Base-by-base conservation (phyloP, 2,797 vertebrate species). In the Eleutherodactylus coqui region DNA sequence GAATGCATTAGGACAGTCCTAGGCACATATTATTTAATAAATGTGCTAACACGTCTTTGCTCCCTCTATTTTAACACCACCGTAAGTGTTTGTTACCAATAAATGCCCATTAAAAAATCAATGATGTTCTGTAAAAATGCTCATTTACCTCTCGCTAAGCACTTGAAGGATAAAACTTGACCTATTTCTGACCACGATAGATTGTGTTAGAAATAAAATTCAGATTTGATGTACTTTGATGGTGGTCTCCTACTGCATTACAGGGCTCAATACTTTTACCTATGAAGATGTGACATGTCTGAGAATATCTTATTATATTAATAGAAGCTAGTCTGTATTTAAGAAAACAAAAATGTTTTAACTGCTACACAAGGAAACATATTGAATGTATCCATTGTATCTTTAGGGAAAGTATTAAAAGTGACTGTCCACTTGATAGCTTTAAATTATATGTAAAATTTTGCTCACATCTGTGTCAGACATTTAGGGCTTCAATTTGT, bases 81-180 rank as follows among this genome's bases (percentile, higher is more conserved):
- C 19, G 38, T 7, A 3, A 38, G 19, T 21, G 17, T 38, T 69
- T 69, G 64, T 38, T 38, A 69, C 34, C 34, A 38, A 38, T 38
- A 69, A 38, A 69, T 69, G 64, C 1, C 64, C 34, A 69, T 69
- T 69, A 69, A 69, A 21, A 38, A 69, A 69, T 69, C 64, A 24
- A 69, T 69, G 3, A 69, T 21, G 19, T 21, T 69, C 32, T 24
- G 29, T 64, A 21, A 24, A 34, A 38, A 38, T 21, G 34, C 34
- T 38, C 8, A 69, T 69, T 69, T 38, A 38, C 64, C 64, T 21
- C 34, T 69, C 38, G 64, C 64, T 38, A 38, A 69, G 64, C 17
- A 21, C 6, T 69, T 21, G 19, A 38, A 36, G 34, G 8, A 69
- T 24, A 27, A 38, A 32, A 38, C 16, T 38, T 69, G 34, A 69